Evolutionary conservation across 2,797 vertebrate species (phyloP), one percentile per base, ranked within the genome.

Genomic region (Notolepis coatsorum): DNA sequence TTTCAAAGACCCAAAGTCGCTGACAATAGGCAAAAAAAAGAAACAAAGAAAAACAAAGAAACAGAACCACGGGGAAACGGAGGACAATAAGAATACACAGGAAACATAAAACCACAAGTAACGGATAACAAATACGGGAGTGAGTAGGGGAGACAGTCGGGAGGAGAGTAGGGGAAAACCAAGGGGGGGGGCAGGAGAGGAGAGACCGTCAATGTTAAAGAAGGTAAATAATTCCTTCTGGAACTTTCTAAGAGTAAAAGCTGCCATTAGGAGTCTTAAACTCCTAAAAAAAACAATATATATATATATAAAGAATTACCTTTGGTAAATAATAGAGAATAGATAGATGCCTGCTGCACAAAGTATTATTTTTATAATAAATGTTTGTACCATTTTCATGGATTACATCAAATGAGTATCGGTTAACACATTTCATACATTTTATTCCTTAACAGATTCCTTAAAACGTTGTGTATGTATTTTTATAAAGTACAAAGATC

Each of bases 281-380:
- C 28, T 10, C 4, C 49, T 45, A 18, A 7, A 12, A 27, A 28
- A 71, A 46, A 77, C n/a, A n/a, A n/a, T n/a, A n/a, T n/a, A n/a
- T n/a, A n/a, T n/a, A n/a, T 71, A 81, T 81, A 58, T 39, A 66
- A 75, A 78, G 65, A 52, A 37, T 65, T 65, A 65, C 38, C 17
- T 46, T 3, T 31, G 51, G 37, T 60, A 39, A 28, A 18, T 63
- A 60, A 64, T 33, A 23, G 28, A 18, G 65, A 60, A 64, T 33
- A 23, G 9, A 37, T 57, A 41, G 39, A 49, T 23, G n/a, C n/a
- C n/a, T n/a, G 9, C 70, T 54, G 30, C n/a, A 1, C 9, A 0
- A 3, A 30, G 7, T 30, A 23, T 57, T 5, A 33, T 73, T 4
- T 12, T 6, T 55, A 1, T 65, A 13, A 31, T 1, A 15, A 42